Evolutionary conservation across 1,140 invertebrate genomes (phyloP), one percentile per base, ranked within the genome.

Genomic region (Eurytemora carolleeae): DNA sequence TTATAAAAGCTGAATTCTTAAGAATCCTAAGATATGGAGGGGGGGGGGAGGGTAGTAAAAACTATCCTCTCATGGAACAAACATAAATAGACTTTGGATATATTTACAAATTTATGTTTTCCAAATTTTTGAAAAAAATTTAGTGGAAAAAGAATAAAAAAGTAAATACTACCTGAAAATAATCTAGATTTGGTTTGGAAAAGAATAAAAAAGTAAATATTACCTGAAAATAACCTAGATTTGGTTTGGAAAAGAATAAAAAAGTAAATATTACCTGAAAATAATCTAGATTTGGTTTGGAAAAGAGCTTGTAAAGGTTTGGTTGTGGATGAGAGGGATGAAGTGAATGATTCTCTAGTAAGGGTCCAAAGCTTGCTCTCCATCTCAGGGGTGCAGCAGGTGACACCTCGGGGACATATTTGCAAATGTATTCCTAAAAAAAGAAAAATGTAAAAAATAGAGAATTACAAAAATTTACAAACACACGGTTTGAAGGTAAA

Each of bases 371-470:
- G 12, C 52, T 53, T 64, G 20, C 59, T 2, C 63, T 67, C 19
- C 56, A 66, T 63, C n/a, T 25, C 64, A 54, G 57, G 1, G 1
- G 60, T 57, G 22, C 60, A 62, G 53, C 60, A 62, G 20, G 60
- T 57, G 2, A 58, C 21, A 19, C 60, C 60, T 21, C 53, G 1
- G 18, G 53, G 23, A 44, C 60, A 62, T 19, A 62, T 25, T 31
- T 58, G 53, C 16, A 62, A 53, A 20, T 57, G 52, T 15, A 18
- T 24, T 55, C 60, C 60, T 62, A 24, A 57, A 57, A 62, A n/a
- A n/a, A n/a, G n/a, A n/a, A n/a, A n/a, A n/a, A n/a, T n/a, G n/a
- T n/a, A n/a, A n/a, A n/a, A n/a, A n/a, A n/a, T n/a, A n/a, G n/a
- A n/a, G n/a, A n/a, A n/a, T n/a, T n/a, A n/a, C n/a, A n/a, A n/a